Evolutionary conservation across 2,113 vertebrate species (phyloP).

Genomic region (Hoplias malabaricus): DNA sequence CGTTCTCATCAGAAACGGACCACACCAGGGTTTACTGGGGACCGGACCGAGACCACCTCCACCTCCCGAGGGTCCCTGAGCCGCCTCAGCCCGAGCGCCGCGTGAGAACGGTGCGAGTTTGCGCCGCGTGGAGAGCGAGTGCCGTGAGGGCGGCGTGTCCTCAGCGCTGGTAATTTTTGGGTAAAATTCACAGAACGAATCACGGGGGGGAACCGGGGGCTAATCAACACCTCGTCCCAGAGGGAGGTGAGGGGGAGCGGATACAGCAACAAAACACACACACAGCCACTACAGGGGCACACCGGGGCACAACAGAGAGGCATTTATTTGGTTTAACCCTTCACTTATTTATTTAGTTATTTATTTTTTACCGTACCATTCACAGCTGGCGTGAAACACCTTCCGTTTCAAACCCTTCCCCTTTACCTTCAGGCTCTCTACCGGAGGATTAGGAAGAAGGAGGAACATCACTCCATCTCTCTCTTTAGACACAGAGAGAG

Average conservation of each 20-base stretch:
- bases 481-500: conserved; percentile 77
- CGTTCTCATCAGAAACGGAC: no score
- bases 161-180: conserved; percentile 17
- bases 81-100: no score
- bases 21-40: no score
- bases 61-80: no score
- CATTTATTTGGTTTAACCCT: no score
- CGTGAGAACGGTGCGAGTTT: no score
- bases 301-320: no score
- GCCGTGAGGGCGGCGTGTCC: not conserved
- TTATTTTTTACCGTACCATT: conserved; percentile 77
- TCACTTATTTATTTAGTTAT: conserved; percentile 31
- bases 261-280: conserved; percentile 33
- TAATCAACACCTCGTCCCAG: conserved; percentile 50
- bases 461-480: conserved; percentile 89
- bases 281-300: conserved; percentile 1
- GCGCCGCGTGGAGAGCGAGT: no score
- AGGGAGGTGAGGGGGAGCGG: conserved; percentile 29
- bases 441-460: conserved; percentile 87
- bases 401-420: conserved; percentile 87
- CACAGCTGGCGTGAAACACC: conserved; percentile 85
- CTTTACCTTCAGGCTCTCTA: conserved; percentile 92
- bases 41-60: no score
- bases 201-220: conserved; percentile 2
- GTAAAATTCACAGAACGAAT: conserved; percentile 29